Base-by-base conservation (phyloP, 2,888 invertebrate species). In the Drosophila helvetica region DNA sequence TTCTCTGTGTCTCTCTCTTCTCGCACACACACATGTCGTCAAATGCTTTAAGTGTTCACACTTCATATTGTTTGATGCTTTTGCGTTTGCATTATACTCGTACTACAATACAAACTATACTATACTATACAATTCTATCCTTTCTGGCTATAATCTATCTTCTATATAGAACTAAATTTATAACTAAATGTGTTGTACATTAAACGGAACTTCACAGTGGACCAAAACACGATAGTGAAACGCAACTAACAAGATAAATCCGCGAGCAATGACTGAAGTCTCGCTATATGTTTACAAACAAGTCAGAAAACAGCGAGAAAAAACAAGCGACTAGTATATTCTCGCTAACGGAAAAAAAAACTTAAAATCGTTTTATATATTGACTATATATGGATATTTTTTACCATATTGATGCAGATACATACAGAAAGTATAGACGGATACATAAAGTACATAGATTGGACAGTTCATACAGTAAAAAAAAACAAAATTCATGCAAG, bases 11-110 rank as follows among this genome's bases (percentile, higher is more conserved):
- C 27, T 53, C 27, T 45, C 22, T 18, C 38, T n/a, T 38, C 7
- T 15, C 38, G 38, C 38, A n/a, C 38, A 63, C 50, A 62, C n/a
- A 63, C 15, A 30, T 30, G 43, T 62, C 55, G 54, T 54, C 45
- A 74, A 75, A 67, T 64, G 85, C 88, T 88, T 88, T 86, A 68
- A 70, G 69, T 86, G 89, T 86, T 81, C 87, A 84, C 62, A 79
- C 63, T 69, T 81, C 87, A 86, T 80, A 52, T 73, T 78, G 60
- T 86, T 77, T 80, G 74, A 83, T 79, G 88, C 75, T 79, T 80
- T 56, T 58, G 69, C 75, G 72, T 88, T 78, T 88, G 83, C 84
- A 82, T 77, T 75, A 60, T 74, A 64, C 45, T 61, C n/a, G 56
- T 63, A 65, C 27, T 53, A 38, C 65, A 66, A 54, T 57, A 55